Percentiles rank a stretch among this genome's conserved stretches.
phyloP scores from a whole-genome alignment of 2,888 invertebrate species.

The Mythimna vitellina region DNA sequence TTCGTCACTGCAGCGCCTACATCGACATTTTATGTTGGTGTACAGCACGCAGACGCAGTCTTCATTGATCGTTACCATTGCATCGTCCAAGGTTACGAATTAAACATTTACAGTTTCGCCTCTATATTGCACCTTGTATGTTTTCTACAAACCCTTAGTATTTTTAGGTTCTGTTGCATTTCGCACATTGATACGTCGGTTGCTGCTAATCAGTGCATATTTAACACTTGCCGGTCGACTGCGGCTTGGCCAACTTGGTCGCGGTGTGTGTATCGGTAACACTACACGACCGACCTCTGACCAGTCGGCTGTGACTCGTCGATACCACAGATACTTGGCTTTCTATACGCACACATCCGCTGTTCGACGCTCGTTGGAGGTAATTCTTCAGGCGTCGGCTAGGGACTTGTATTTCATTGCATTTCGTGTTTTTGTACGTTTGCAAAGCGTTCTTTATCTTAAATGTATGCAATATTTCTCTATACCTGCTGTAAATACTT shows the following conservation, averaged over 20 bases:
- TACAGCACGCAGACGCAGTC: slow-evolving; percentile 57
- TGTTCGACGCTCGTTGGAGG: not conserved
- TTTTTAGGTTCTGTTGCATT: slow-evolving; percentile 35
- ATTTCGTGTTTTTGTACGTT: not conserved
- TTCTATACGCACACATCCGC: slow-evolving; percentile 18
- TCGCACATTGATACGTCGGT: slow-evolving; percentile 55
- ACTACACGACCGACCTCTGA: slow-evolving; percentile 49
- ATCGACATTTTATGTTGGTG: slow-evolving; percentile 25
- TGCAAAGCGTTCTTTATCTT: not conserved
- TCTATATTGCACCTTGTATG: slow-evolving; percentile 18
- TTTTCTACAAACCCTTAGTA: slow-evolving; percentile 12
- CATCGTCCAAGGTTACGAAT: slow-evolving; percentile 51
- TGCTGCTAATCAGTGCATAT: slow-evolving; percentile 71
- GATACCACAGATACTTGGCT: slow-evolving; percentile 42
- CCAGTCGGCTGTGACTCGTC: slow-evolving; percentile 59
- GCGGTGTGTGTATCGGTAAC: slow-evolving; percentile 60
- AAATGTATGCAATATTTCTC: slow-evolving; percentile 1
- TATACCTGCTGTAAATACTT: not conserved
- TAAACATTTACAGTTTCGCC: slow-evolving; percentile 24
- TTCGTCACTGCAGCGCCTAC: slow-evolving; percentile 18
- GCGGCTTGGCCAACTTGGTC: slow-evolving; percentile 61
- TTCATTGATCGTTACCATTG: slow-evolving; percentile 54
- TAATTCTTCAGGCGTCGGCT: slow-evolving; percentile 9
- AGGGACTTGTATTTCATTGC: slow-evolving; percentile 5
- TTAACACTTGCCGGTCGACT: slow-evolving; percentile 67